Conservation (phyloP, 2,113 vertebrate genomes). For the Riparia riparia region DNA sequence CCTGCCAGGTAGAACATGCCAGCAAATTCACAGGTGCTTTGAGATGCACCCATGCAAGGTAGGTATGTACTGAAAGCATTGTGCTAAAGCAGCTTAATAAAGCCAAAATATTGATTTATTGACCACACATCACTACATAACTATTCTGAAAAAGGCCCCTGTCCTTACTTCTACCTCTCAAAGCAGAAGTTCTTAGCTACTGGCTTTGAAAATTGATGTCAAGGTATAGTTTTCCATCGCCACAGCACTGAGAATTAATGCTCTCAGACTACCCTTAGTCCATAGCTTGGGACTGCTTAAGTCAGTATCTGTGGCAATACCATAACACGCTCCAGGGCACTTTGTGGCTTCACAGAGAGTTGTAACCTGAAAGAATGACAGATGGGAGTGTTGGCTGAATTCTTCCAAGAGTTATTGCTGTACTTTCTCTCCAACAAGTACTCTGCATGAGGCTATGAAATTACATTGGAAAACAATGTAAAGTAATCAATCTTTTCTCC, state of each 20-base stretch:
- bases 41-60: background rate
- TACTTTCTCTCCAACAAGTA: background rate
- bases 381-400: background rate
- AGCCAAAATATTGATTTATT: background rate
- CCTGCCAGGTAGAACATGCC: background rate
- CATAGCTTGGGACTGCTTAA: background rate
- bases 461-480: background rate
- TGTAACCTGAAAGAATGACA: background rate
- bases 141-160: background rate
- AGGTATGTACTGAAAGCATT: background rate
- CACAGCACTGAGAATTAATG: background rate
- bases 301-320: accelerated
- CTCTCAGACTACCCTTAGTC: background rate
- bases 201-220: background rate
- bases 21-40: background rate
- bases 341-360: background rate
- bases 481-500: background rate
- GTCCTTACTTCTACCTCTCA: background rate
- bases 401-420: background rate
- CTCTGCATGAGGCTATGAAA: background rate
- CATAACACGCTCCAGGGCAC: background rate
- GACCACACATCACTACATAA: background rate
- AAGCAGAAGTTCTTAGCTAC: background rate
- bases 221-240: background rate
- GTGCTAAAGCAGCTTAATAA: background rate